Conservation (phyloP, 2,888 invertebrate genomes). For the Melipona beecheii region DNA sequence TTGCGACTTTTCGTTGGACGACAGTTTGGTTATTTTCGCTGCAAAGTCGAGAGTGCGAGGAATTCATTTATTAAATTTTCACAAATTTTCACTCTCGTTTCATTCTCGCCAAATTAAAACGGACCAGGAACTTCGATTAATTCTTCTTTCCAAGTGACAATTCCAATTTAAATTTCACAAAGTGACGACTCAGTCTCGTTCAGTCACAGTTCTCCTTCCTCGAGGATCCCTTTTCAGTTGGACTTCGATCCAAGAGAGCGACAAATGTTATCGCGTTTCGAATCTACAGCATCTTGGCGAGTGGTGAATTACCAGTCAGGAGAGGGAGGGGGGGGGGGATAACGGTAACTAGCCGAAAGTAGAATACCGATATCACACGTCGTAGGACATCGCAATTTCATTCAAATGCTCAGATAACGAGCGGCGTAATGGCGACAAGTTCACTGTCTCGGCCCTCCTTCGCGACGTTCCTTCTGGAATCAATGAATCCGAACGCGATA, state of each 20-base stretch:
- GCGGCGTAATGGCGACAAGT: conserved; percentile 77
- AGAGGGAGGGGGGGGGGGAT: not conserved
- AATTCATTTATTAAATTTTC: no score
- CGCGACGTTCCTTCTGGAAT: conserved; percentile 70
- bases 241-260: not conserved
- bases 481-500: conserved; percentile 82
- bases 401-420: conserved; percentile 80
- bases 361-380: conserved; percentile 76
- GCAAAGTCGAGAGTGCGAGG: no score
- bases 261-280: conserved; percentile 3
- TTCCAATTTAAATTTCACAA: not conserved
- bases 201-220: not conserved
- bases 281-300: conserved; percentile 29
- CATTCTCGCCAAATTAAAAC: not conserved
- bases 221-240: not conserved
- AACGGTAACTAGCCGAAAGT: conserved; percentile 58
- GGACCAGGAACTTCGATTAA: not conserved
- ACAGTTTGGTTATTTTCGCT: no score
- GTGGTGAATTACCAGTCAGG: conserved; percentile 24
- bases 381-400: conserved; percentile 77
- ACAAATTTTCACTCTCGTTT: not conserved
- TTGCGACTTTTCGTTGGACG: no score
- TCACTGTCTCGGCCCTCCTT: conserved; percentile 54
- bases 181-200: not conserved
- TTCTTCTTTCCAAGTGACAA: not conserved